Percentiles rank a stretch among this genome's conserved stretches.
These are phyloP conservation scores for Pseudomyrmex pallidus DNA, from an alignment of 1,140 invertebrate species.

Conservation along the genomic window DNA sequence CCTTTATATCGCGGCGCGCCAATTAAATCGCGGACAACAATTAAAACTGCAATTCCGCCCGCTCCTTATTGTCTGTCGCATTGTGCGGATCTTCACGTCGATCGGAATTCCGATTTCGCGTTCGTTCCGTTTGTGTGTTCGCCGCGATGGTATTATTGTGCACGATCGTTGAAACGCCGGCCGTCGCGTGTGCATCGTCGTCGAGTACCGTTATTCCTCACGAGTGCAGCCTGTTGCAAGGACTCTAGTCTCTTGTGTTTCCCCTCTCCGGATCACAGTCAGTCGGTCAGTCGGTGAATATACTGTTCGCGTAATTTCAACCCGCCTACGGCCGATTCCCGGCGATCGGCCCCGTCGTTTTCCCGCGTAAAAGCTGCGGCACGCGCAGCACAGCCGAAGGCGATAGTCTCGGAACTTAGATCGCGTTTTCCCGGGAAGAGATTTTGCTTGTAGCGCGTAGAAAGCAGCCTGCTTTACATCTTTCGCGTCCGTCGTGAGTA, in stretches of 20 bases:
- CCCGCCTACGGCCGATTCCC: neutral
- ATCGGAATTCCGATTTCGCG: neutral
- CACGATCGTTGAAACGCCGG: neutral
- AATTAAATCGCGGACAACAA: constrained; percentile 24
- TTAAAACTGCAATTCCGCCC: neutral
- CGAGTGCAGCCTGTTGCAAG: neutral
- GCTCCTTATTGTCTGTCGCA: neutral
- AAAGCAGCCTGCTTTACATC: constrained; percentile 35
- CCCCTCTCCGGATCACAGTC: neutral
- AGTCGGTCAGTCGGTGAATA: constrained; percentile 66
- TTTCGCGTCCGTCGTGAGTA: neutral
- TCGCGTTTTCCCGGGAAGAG: neutral
- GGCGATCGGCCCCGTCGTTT: neutral
- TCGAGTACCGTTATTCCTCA: constrained; percentile 19
- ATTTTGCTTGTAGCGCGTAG: neutral
- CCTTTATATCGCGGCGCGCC: neutral
- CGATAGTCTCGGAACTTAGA: neutral
- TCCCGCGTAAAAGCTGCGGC: neutral
- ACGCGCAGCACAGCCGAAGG: neutral
- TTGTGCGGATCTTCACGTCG: constrained; percentile 1
- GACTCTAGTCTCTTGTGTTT: neutral
- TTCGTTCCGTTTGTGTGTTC: constrained; percentile 5
- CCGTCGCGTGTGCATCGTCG: neutral
- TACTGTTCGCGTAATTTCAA: constrained; percentile 28
- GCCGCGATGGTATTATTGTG: no score